Evolutionary conservation across 35 echinoderm and acorn worm species (phyloP).

Genomic region (Apostichopus californicus): DNA sequence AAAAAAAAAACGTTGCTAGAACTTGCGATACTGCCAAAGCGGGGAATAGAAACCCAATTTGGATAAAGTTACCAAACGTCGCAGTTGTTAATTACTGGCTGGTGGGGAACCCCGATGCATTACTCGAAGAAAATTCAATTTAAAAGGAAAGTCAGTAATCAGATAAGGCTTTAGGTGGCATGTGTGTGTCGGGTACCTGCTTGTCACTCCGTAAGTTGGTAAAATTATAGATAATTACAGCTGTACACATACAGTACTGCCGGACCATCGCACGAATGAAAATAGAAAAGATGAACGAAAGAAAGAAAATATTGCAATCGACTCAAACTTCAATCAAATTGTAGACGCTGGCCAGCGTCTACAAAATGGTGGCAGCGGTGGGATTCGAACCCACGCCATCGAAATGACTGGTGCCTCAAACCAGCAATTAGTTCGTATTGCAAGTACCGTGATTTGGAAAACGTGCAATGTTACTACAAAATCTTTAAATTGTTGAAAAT

Average conservation of each 20-base stretch:
- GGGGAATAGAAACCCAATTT: not conserved
- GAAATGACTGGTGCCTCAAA: slow-evolving; percentile 99
- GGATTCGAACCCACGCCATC: slow-evolving; percentile 99
- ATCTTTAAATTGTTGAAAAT: no score
- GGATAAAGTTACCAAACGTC: not conserved
- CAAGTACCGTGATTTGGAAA: no score
- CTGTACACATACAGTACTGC: no score
- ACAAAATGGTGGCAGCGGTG: slow-evolving; percentile 79
- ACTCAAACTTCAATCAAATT: no score
- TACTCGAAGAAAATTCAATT: not conserved
- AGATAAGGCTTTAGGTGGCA: not conserved
- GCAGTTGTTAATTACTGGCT: not conserved
- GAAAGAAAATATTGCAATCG: no score
- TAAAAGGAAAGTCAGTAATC: not conserved
- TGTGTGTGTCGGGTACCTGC: not conserved
- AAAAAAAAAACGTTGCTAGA: not conserved
- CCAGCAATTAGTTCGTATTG: slow-evolving; percentile 46
- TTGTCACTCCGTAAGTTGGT: not conserved
- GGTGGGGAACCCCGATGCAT: not conserved
- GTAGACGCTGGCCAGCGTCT: no score
- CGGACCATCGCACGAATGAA: no score
- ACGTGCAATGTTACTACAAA: no score
- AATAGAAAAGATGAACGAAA: no score
- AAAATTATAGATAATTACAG: not conserved
- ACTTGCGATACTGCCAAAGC: not conserved